Conservation (phyloP, 2,888 invertebrate genomes). For the Anoplius nigerrimus region DNA sequence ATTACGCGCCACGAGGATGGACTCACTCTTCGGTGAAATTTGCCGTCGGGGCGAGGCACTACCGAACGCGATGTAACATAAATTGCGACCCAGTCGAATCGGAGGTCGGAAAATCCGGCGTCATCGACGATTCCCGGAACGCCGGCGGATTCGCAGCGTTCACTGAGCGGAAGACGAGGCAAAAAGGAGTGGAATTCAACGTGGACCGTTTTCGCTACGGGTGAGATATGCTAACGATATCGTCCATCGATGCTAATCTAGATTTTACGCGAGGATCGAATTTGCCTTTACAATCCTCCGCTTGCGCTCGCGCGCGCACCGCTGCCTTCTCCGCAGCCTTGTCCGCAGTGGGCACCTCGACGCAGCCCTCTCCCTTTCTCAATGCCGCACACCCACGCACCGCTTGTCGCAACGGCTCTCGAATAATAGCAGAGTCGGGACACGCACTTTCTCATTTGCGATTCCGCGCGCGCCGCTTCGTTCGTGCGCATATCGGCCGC, state of each 20-base stretch:
- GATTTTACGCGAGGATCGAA: slow-evolving; percentile 53
- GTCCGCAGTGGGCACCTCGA: too few species aligned
- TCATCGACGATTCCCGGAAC: too few species aligned
- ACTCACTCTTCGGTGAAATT: too few species aligned
- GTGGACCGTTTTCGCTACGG: too few species aligned
- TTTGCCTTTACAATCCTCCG: slow-evolving; percentile 60
- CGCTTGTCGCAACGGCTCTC: slow-evolving; percentile 1
- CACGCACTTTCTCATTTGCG: slow-evolving; percentile 41
- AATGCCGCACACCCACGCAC: slow-evolving; percentile 9
- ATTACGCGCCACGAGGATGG: too few species aligned
- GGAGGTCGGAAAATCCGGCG: too few species aligned
- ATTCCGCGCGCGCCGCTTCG: slow-evolving; percentile 43
- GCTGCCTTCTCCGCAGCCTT: slow-evolving; percentile 40
- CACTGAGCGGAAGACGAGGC: too few species aligned
- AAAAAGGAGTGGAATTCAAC: too few species aligned
- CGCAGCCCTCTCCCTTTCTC: slow-evolving; percentile 22
- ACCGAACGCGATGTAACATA: too few species aligned
- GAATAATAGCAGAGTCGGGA: slow-evolving; percentile 16
- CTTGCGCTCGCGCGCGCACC: slow-evolving; percentile 23
- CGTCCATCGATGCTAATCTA: slow-evolving; percentile 46
- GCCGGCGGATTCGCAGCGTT: too few species aligned
- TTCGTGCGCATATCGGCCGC: slow-evolving; percentile 3
- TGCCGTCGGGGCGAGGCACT: too few species aligned
- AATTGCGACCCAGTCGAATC: too few species aligned
- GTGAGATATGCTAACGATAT: slow-evolving; percentile 1